These are phyloP conservation scores for Rugalucina vietnamica DNA, from an alignment of 2,888 invertebrate genomes.

Conservation along the genomic window DNA sequence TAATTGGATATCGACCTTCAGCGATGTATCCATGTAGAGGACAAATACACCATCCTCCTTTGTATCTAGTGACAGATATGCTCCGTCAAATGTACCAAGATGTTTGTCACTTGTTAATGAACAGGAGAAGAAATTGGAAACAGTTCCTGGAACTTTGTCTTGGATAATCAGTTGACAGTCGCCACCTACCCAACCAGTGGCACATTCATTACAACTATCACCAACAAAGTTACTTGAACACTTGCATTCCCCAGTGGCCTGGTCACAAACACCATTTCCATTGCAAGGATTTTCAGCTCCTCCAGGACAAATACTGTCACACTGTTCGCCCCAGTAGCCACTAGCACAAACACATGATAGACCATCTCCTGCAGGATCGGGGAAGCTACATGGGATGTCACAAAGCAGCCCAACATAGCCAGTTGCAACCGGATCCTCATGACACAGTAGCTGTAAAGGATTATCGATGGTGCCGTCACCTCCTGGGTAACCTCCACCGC, in stretches of 20 bases:
- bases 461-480: too few species aligned
- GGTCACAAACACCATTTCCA: slow-evolving; percentile 62
- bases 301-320: slow-evolving; percentile 66
- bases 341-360: slow-evolving; percentile 57
- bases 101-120: slow-evolving; percentile 62
- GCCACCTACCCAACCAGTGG: slow-evolving; percentile 60
- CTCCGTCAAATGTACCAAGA: slow-evolving; percentile 67
- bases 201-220: slow-evolving; percentile 59
- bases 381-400: slow-evolving; percentile 44
- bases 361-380: slow-evolving; percentile 21
- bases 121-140: slow-evolving; percentile 19
- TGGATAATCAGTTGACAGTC: slow-evolving; percentile 63
- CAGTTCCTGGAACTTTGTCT: not conserved
- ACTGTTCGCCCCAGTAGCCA: slow-evolving; percentile 68
- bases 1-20: slow-evolving; percentile 42
- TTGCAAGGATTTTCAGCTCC: slow-evolving; percentile 64
- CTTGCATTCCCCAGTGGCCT: slow-evolving; percentile 61
- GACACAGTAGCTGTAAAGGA: slow-evolving; percentile 15
- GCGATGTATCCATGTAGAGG: slow-evolving; percentile 26
- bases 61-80: slow-evolving; percentile 56
- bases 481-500: slow-evolving; percentile 25
- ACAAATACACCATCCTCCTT: slow-evolving; percentile 27
- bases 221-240: slow-evolving; percentile 64
- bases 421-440: not conserved
- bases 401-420: slow-evolving; percentile 52